These are phyloP conservation scores for Muscicapa adusta DNA, from an alignment of 2,113 vertebrate genomes.

Conservation along the genomic window DNA sequence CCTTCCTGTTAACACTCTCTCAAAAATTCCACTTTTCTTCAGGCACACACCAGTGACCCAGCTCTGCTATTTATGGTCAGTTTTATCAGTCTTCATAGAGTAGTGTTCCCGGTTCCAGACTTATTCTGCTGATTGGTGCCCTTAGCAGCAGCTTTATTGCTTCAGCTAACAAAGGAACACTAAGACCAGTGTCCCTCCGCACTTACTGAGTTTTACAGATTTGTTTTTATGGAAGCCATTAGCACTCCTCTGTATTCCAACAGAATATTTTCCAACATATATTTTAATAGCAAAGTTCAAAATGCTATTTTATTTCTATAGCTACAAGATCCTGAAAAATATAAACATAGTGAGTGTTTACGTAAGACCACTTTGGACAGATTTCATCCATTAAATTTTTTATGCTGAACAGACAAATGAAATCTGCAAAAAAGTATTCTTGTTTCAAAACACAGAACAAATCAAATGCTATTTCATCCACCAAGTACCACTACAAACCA, in stretches of 20 bases:
- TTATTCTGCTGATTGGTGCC: background rate
- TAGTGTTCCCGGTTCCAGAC: background rate
- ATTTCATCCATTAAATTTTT: conserved; percentile 37
- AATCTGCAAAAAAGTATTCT: background rate
- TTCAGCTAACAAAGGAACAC: background rate
- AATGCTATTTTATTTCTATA: conserved; percentile 44
- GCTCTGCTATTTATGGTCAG: background rate
- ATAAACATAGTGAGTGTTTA: background rate
- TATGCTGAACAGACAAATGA: background rate
- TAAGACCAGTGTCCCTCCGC: background rate
- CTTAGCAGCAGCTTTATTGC: background rate
- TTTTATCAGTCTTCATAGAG: background rate
- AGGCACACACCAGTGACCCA: background rate
- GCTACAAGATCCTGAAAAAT: conserved; percentile 32
- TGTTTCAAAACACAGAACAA: conserved; percentile 10
- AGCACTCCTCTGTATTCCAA: background rate
- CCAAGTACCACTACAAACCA: background rate
- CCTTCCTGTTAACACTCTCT: background rate
- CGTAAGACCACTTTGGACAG: conserved; percentile 12
- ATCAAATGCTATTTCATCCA: background rate
- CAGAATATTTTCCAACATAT: background rate
- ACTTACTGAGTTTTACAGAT: background rate
- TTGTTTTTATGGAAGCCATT: background rate
- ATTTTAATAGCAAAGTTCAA: conserved; percentile 20
- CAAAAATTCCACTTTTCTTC: background rate